Conservation (phyloP, 2,888 invertebrate genomes). For the Anticlea derivata region DNA sequence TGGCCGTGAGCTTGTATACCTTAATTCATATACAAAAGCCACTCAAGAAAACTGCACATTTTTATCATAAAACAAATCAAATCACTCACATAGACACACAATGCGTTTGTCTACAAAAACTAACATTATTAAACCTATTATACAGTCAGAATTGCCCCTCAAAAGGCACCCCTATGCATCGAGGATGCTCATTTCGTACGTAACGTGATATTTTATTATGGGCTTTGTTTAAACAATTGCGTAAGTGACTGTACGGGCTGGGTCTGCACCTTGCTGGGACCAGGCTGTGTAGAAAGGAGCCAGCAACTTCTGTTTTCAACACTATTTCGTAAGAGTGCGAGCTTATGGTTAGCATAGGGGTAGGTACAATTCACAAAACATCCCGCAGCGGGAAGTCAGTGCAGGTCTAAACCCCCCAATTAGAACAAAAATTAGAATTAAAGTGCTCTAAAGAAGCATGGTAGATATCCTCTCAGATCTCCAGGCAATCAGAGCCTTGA, state of each 20-base stretch:
- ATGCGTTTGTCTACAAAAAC: constrained; percentile 21
- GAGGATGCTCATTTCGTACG: constrained; percentile 66
- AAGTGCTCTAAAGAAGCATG: too few relatives aligned
- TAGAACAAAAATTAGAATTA: too few relatives aligned
- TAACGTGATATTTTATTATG: constrained; percentile 78
- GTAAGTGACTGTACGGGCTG: constrained; percentile 72
- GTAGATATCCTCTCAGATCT: too few relatives aligned
- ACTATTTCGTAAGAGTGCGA: too few relatives aligned
- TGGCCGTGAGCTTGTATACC: too few relatives aligned
- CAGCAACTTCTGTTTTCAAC: constrained; percentile 22
- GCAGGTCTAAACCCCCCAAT: too few relatives aligned
- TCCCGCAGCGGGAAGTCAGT: too few relatives aligned
- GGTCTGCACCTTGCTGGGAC: constrained; percentile 64
- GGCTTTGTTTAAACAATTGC: constrained; percentile 82
- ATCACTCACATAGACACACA: background rate
- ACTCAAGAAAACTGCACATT: background rate
- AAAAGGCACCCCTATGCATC: constrained; percentile 48
- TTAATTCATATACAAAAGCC: background rate
- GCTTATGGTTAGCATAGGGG: too few relatives aligned
- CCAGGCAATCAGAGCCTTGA: too few relatives aligned
- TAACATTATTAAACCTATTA: constrained; percentile 33
- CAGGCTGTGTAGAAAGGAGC: constrained; percentile 40
- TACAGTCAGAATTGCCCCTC: constrained; percentile 21
- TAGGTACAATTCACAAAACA: too few relatives aligned
- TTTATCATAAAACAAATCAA: constrained; percentile 6